These are phyloP conservation scores for Perognathus longimembris DNA, from an alignment of 2,113 vertebrate species.

Conservation along the genomic window DNA sequence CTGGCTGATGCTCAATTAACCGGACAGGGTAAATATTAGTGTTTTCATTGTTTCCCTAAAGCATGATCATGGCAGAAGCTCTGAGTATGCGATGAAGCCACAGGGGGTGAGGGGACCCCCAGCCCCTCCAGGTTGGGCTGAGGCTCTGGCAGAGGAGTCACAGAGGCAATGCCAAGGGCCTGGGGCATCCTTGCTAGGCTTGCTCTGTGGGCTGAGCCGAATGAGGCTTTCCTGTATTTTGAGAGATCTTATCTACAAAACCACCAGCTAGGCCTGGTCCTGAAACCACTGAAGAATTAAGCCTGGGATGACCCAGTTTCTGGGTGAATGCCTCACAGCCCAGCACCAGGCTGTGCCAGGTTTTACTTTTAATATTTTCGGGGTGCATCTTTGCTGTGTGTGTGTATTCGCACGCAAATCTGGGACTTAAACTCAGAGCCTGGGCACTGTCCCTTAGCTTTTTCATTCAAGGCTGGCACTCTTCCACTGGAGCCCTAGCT, in stretches of 20 bases:
- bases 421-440: no score
- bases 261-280: slow-evolving; percentile 24
- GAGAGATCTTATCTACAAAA: slow-evolving; percentile 66
- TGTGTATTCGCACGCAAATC: no score
- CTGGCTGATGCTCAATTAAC: background rate
- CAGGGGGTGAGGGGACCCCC: background rate
- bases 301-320: slow-evolving; percentile 59
- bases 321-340: background rate
- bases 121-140: background rate
- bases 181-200: background rate
- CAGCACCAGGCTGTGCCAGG: no score
- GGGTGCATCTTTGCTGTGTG: background rate
- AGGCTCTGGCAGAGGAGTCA: background rate
- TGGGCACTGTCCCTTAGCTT: no score
- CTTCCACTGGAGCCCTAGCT: no score
- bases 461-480: no score
- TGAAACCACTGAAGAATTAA: slow-evolving; percentile 59
- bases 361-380: background rate
- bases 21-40: background rate
- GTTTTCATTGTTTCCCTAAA: background rate
- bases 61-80: background rate
- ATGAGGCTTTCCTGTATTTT: slow-evolving; percentile 50
- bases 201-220: background rate
- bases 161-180: background rate
- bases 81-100: background rate